Evolutionary conservation across 2,888 invertebrate species (phyloP), one percentile per base, ranked within the genome.

Genomic region (Euclidia mi): DNA sequence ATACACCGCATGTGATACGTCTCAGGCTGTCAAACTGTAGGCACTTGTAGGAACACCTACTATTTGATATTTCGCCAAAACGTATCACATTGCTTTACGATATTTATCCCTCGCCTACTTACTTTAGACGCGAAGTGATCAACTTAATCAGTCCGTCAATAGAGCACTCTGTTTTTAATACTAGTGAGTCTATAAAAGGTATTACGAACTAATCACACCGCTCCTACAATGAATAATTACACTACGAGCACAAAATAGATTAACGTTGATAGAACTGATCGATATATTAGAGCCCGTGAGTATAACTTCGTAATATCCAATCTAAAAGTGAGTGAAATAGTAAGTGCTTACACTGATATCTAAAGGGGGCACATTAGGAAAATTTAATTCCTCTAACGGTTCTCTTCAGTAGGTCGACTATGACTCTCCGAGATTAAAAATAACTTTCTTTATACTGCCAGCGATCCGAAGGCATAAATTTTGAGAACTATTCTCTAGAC

Each of bases 401-500:
- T 25, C 41, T 51, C 46, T 47, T 28, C 44, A 7, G 37, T 28
- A 32, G 12, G 14, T 28, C 40, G 44, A 29, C 35, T 48, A 50
- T 41, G 48, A 48, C 51, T 51, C 49, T 20, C 29, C 45, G 31
- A 48, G 55, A 56, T 63, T 63, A 58, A 58, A 58, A 51, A 56
- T 58, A 63, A 49, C 37, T 56, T 58, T 56, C 41, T 41, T 20
- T 29, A 46, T 47, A 55, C 47, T 53, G 46, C 49, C 37, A 50
- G 50, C 15, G 40, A 44, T 25, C 18, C 18, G 17, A 37, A n/a
- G 6, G 25, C 20, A 20, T 18, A 40, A 40, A 12, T 37, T 37
- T 37, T n/a, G 15, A 25, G 6, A 17, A 17, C 37, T 18, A 37
- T 37, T 17, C 9, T 10, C 37, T n/a, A n/a, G n/a, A n/a, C n/a